These are phyloP conservation scores for Dermatemys mawii DNA, from an alignment of 2,113 vertebrate species.

Conservation along the genomic window DNA sequence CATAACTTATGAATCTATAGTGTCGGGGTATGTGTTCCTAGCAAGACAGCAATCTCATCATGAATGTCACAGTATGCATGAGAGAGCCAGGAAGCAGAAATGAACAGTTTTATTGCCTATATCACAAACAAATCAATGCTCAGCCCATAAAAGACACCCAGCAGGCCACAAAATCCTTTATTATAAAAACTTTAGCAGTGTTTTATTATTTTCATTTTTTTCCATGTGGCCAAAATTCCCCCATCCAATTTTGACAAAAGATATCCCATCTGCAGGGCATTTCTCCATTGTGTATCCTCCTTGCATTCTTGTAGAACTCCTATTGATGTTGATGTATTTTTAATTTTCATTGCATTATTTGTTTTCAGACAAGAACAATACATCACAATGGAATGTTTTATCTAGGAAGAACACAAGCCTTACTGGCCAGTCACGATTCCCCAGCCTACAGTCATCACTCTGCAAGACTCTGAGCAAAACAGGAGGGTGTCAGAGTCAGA, in stretches of 20 bases:
- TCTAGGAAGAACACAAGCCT: background rate
- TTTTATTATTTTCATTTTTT: background rate
- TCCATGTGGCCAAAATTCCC: background rate
- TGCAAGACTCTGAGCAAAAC: background rate
- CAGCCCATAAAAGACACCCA: background rate
- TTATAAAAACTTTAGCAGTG: background rate
- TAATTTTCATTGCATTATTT: background rate
- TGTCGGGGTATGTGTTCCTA: background rate
- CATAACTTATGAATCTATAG: background rate
- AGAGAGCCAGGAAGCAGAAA: rapidly evolving
- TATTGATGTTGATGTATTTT: background rate
- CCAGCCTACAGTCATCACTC: background rate
- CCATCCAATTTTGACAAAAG: background rate
- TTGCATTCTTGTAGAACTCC: background rate
- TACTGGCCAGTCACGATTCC: background rate
- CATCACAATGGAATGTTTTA: background rate
- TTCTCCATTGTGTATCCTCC: background rate
- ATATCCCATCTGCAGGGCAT: background rate
- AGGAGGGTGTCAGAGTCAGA: background rate
- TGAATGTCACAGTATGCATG: constrained; percentile 1
- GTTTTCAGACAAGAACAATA: background rate
- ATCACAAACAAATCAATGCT: background rate
- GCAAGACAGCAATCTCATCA: background rate
- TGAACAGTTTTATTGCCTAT: background rate
- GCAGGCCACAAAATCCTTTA: background rate